Evolutionary conservation across 2,797 vertebrate species (phyloP), one percentile per base, ranked within the genome.

Genomic region (Myotis pilosus): DNA sequence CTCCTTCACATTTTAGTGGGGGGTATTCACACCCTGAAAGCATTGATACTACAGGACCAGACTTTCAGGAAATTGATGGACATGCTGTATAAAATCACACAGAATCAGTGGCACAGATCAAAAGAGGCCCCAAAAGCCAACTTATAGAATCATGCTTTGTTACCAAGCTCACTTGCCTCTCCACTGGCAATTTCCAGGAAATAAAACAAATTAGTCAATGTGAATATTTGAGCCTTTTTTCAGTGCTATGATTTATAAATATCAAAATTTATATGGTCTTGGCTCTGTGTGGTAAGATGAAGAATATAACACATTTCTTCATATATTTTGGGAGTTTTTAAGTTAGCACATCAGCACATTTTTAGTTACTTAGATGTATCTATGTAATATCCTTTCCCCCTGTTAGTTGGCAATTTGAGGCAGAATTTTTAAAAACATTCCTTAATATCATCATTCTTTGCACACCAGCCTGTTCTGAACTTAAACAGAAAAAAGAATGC

Each of bases 401-500:
- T 25, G 41, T 62, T 88, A 85, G 28, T 33, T 92, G 74, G 79
- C 19, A 96, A 44, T 64, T 38, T 85, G n/a, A 96, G 41, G 30
- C 11, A 86, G 74, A 96, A 64, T 69, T 80, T 74, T 16, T 28
- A 17, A 75, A 51, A 82, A 60, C 12, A 66, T 57, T 72, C 36
- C 53, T 96, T 47, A 55, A 17, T 28, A 47, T 86, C 55, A 22
- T 71, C n/a, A 41, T 55, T 92, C 55, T 33, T 76, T 75, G 33
- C 25, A 92, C 41, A 33, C 17, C 9, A 83, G 44, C 44, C 79
- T 36, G 2, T 86, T 72, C 47, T 76, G 51, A 92, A 38, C 47
- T 95, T 71, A 92, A 84, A 74, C 57, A 95, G 44, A 90, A 51
- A 74, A 76, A 36, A 53, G 41, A 95, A 76, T 11, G 8, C n/a